Conservation (phyloP, 2,797 vertebrate genomes). For the Caiman crocodilus region DNA sequence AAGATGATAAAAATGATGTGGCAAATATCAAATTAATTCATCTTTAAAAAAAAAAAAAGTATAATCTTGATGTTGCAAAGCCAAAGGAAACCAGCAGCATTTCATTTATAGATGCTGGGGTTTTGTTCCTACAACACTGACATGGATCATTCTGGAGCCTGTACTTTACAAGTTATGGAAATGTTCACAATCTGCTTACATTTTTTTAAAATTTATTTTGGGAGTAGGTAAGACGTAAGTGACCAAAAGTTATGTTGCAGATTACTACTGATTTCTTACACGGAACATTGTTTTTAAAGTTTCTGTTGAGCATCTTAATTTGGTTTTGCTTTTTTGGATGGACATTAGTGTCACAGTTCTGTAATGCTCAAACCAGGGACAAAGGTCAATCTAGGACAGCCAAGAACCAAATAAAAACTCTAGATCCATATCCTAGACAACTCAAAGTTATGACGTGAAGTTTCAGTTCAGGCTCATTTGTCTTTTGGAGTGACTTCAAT, state of each 20-base stretch:
- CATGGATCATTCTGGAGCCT: neutral
- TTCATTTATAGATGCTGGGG: neutral
- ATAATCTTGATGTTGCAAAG: neutral
- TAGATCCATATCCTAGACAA: neutral
- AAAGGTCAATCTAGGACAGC: neutral
- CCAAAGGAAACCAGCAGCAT: neutral
- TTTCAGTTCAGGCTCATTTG: neutral
- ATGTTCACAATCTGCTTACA: neutral
- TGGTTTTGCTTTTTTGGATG: neutral
- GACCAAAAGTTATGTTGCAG: fast-evolving
- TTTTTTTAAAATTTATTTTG: neutral
- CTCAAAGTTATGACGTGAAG: neutral
- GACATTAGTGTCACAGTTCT: neutral
- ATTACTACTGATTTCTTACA: neutral
- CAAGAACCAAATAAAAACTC: neutral
- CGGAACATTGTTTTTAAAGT: neutral
- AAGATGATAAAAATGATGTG: neutral
- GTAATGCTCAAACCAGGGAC: no score
- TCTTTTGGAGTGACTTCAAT: neutral
- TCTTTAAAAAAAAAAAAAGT: neutral
- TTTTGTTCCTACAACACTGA: neutral
- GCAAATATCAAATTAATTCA: neutral
- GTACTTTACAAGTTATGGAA: neutral
- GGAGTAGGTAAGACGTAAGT: neutral
- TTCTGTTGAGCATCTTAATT: neutral